Conservation (phyloP, 2,113 vertebrate genomes). For the Oncorhynchus keta region DNA sequence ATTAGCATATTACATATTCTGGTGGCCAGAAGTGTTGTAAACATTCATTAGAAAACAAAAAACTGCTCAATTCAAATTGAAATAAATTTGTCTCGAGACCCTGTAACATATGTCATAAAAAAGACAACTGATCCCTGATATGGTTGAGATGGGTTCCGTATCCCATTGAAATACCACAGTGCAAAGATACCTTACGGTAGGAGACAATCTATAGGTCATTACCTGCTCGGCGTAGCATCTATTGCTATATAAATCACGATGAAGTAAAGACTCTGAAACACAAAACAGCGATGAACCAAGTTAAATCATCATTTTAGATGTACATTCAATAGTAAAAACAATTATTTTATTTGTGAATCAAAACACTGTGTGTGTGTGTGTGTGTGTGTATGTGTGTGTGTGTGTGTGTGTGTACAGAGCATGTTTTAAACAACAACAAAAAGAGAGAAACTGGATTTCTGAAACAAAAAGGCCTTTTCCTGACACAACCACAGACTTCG, state of each 20-base stretch:
- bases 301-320: slow-evolving; percentile 29
- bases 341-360: not conserved
- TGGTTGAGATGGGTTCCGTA: slow-evolving; percentile 37
- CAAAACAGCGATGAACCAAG: slow-evolving; percentile 11
- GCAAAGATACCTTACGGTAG: slow-evolving; percentile 33
- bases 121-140: not conserved
- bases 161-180: slow-evolving; percentile 39
- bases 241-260: not conserved
- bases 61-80: not conserved
- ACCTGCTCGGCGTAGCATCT: not conserved
- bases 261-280: slow-evolving; percentile 8
- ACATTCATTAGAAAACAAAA: slow-evolving; percentile 6
- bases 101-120: slow-evolving; percentile 19
- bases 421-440: not conserved
- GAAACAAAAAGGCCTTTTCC: not conserved
- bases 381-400: too few species aligned
- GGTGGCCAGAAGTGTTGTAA: slow-evolving; percentile 13
- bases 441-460: not conserved
- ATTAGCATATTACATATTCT: slow-evolving; percentile 25
- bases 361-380: not conserved
- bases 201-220: not conserved
- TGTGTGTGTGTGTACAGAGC: not conserved
- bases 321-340: slow-evolving; percentile 46
- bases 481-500: too few species aligned
- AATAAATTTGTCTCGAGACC: not conserved